Evolutionary conservation across 2,888 invertebrate genomes (phyloP).

Genomic region (Plebejus argus): DNA sequence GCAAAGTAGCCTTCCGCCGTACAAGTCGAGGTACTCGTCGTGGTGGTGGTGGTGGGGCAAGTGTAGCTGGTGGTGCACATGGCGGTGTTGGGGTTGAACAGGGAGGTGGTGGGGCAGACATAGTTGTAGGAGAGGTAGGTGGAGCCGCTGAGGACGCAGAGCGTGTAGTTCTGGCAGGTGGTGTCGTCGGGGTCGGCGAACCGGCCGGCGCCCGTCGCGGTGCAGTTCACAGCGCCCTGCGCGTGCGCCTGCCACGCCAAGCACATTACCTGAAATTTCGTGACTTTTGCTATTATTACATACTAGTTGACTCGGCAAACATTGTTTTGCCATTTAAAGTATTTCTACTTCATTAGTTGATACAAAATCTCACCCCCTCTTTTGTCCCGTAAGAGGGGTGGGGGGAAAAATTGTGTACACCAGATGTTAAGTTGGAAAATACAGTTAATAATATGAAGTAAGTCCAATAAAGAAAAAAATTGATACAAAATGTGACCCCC

Average conservation of each 20-base stretch:
- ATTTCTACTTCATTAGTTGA: too few relatives aligned
- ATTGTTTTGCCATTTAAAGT: too few relatives aligned
- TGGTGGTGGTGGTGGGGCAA: conserved; percentile 51
- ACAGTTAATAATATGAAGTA: too few relatives aligned
- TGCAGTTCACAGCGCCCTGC: conserved; percentile 58
- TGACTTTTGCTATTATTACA: too few relatives aligned
- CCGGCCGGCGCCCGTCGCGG: conserved; percentile 57
- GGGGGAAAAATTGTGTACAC: too few relatives aligned
- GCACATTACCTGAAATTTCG: conserved; percentile 42
- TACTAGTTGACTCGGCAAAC: too few relatives aligned
- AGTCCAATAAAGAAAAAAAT: too few relatives aligned
- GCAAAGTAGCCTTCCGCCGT: conserved; percentile 60
- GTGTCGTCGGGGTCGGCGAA: conserved; percentile 62
- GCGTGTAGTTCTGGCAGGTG: conserved; percentile 67
- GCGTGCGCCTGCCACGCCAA: conserved; percentile 52
- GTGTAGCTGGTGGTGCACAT: conserved; percentile 62
- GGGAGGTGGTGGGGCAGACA: conserved; percentile 65
- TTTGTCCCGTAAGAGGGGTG: too few relatives aligned
- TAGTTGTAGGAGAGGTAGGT: conserved; percentile 60
- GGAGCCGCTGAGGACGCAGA: conserved; percentile 55
- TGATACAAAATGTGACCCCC: too few relatives aligned
- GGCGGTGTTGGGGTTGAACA: conserved; percentile 60
- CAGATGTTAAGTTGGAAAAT: too few relatives aligned
- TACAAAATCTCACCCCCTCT: too few relatives aligned
- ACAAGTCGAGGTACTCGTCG: conserved; percentile 51